Conservation (phyloP, 2,113 vertebrate genomes). For the Chaetodon trifascialis region DNA sequence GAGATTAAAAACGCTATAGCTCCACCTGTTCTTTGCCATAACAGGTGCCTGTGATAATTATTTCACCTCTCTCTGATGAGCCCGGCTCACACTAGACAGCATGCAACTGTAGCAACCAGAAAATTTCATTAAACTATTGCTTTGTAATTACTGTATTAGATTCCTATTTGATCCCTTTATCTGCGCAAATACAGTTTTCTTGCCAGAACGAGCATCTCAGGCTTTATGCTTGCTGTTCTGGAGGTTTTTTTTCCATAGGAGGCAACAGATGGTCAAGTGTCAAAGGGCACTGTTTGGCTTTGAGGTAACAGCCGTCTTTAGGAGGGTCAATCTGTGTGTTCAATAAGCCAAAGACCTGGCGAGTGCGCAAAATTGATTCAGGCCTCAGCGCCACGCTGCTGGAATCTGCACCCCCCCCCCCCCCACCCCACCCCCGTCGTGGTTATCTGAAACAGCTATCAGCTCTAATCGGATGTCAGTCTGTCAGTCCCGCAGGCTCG, state of each 20-base stretch:
- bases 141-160: constrained; percentile 65
- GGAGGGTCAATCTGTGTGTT: constrained; percentile 68
- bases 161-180: constrained; percentile 59
- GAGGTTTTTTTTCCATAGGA: background rate
- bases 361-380: constrained; percentile 65
- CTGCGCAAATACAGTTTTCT: constrained; percentile 16
- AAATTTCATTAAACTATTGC: constrained; percentile 62
- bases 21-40: constrained; percentile 80
- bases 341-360: constrained; percentile 63
- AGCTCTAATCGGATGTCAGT: constrained; percentile 34
- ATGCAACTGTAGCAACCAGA: constrained; percentile 53
- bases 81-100: constrained; percentile 53
- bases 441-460: constrained; percentile 51
- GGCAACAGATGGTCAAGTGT: constrained; percentile 67
- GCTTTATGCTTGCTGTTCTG: background rate
- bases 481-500: background rate
- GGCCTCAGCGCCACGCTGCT: constrained; percentile 32
- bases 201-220: constrained; percentile 12
- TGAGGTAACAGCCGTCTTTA: constrained; percentile 49
- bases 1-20: constrained; percentile 70
- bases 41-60: constrained; percentile 80
- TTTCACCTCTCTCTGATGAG: constrained; percentile 75
- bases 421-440: constrained; percentile 4
- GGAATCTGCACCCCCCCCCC: constrained; percentile 38
- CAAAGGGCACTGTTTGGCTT: constrained; percentile 71